Evolutionary conservation across 2,888 invertebrate species (phyloP).

Genomic region (Orchestes rusci): DNA sequence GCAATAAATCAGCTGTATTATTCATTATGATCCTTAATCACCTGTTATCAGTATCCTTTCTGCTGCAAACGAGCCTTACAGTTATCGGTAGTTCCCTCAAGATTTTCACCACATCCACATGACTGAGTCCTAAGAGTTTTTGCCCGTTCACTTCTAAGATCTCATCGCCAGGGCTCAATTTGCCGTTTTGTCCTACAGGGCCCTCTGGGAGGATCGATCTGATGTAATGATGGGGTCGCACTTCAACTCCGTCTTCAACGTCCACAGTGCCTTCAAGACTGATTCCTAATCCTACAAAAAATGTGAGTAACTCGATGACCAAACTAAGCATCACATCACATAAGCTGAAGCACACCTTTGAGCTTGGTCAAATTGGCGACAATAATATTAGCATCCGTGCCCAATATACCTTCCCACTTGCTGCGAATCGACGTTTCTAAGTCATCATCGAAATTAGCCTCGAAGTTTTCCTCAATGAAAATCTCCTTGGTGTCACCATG

Average conservation of each 20-base stretch:
- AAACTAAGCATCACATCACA: neutral
- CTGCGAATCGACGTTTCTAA: slow-evolving; percentile 62
- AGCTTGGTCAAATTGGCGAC: slow-evolving; percentile 90
- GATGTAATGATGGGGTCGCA: slow-evolving; percentile 98
- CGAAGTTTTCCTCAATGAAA: slow-evolving; percentile 44
- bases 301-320: neutral
- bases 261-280: slow-evolving; percentile 98
- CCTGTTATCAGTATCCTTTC: slow-evolving; percentile 52
- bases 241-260: slow-evolving; percentile 93
- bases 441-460: slow-evolving; percentile 43
- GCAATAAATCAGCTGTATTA: neutral
- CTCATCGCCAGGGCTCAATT: slow-evolving; percentile 92
- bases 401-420: slow-evolving; percentile 75
- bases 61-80: slow-evolving; percentile 87
- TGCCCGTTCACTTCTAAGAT: slow-evolving; percentile 93
- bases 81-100: slow-evolving; percentile 86
- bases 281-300: slow-evolving; percentile 63
- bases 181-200: slow-evolving; percentile 88
- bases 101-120: slow-evolving; percentile 94
- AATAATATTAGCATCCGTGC: slow-evolving; percentile 74
- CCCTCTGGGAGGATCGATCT: slow-evolving; percentile 93
- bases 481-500: slow-evolving; percentile 41
- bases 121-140: slow-evolving; percentile 83
- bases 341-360: slow-evolving; percentile 47
- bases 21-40: neutral